Evolutionary conservation across 37 sponge, comb jelly and placozoan genomes (phyloP).

Genomic region (Mnemiopsis leidyi): DNA sequence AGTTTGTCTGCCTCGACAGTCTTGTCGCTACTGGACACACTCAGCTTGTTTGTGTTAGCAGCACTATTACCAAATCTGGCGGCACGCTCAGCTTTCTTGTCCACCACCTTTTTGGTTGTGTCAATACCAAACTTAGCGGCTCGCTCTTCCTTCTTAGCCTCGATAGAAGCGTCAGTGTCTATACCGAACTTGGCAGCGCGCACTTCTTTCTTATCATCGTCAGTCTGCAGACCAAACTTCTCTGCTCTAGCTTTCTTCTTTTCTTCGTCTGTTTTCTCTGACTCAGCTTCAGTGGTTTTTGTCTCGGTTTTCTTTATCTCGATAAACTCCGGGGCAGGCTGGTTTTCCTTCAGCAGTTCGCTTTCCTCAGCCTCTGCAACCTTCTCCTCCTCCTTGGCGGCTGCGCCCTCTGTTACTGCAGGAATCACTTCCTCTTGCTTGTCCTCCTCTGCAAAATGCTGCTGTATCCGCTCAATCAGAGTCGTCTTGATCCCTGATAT

Average conservation of each 20-base stretch:
- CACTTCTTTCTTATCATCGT: conserved; percentile 48
- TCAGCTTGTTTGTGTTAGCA: neutral
- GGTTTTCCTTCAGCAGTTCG: neutral
- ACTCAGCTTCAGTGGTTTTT: neutral
- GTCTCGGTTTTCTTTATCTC: neutral
- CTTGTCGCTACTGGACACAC: neutral
- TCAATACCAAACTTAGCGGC: conserved; percentile 32
- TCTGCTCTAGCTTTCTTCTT: conserved; percentile 11
- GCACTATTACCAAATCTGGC: neutral
- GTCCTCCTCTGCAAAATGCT: conserved; percentile 61
- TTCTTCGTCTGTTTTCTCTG: conserved; percentile 31
- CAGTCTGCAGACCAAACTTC: conserved; percentile 37
- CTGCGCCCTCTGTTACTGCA: neutral
- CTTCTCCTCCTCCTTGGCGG: neutral
- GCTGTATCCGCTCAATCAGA: conserved; percentile 54
- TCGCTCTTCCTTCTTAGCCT: conserved; percentile 15
- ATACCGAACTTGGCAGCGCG: conserved; percentile 30
- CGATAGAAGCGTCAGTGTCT: neutral
- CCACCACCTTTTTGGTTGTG: neutral
- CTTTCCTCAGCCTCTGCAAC: conserved; percentile 14
- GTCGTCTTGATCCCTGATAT: conserved; percentile 32
- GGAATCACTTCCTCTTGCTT: conserved; percentile 1
- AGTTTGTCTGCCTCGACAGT: conserved; percentile 21
- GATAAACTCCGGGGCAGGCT: neutral
- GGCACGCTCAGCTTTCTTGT: conserved; percentile 38